Conservation (phyloP, 2,797 vertebrate genomes). For the Dendrocincla tyrannina region DNA sequence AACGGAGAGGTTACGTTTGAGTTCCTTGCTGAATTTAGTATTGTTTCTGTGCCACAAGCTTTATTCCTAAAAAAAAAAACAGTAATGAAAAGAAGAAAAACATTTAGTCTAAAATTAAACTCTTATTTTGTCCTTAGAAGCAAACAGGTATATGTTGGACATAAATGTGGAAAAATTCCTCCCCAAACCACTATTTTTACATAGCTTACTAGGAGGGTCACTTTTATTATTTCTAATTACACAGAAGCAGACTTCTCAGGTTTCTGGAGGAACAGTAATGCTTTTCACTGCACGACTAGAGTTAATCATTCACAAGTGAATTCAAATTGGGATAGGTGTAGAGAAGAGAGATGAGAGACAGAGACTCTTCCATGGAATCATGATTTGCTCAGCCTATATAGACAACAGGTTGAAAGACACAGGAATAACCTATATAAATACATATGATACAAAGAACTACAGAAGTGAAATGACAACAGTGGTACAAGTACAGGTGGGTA, state of each 20-base stretch:
- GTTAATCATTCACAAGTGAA: not conserved
- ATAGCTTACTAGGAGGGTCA: not conserved
- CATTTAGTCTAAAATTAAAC: not conserved
- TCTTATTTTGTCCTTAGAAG: not conserved
- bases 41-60: not conserved
- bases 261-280: not conserved
- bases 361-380: not conserved
- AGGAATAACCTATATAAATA: not conserved
- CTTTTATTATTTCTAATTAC: not conserved
- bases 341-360: not conserved
- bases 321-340: not conserved
- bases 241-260: not conserved
- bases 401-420: not conserved
- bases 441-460: not conserved
- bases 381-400: not conserved
- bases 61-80: conserved; percentile 53
- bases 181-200: not conserved
- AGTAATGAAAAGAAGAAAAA: not conserved
- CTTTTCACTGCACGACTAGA: not conserved
- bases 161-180: not conserved
- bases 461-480: not conserved
- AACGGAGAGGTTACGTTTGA: conserved; percentile 2
- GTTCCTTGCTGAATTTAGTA: not conserved
- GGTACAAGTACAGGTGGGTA: not conserved
- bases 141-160: not conserved